phyloP scores from a whole-genome alignment of 2,113 vertebrate genomes.

The Podilymbus podiceps region DNA sequence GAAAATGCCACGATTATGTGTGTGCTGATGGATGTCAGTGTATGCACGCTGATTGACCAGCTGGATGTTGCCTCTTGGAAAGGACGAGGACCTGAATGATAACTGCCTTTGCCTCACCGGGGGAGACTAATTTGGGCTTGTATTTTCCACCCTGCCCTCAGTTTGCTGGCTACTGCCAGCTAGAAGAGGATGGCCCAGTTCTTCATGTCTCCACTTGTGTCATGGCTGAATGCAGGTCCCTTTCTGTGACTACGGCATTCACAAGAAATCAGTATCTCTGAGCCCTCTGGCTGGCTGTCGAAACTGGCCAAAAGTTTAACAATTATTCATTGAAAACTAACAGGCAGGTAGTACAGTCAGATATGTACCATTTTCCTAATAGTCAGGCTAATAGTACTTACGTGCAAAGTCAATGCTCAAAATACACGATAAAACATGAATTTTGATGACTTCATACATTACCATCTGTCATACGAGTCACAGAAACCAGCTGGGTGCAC shows the following conservation, averaged over 20 bases:
- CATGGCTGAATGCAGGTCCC: not conserved
- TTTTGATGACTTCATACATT: not conserved
- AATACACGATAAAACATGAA: not conserved
- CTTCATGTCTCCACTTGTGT: not conserved
- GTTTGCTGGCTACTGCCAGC: not conserved
- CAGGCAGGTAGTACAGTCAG: not conserved
- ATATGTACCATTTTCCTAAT: not conserved
- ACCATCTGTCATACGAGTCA: not conserved
- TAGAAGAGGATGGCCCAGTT: not conserved
- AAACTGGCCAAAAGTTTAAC: not conserved
- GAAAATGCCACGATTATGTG: no score
- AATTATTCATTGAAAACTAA: not conserved
- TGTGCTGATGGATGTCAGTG: not conserved
- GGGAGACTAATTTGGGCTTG: not conserved
- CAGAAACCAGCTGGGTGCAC: not conserved
- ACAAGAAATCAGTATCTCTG: not conserved
- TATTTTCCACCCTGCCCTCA: not conserved
- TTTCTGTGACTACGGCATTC: not conserved
- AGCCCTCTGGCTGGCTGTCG: not conserved
- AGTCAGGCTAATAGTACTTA: not conserved
- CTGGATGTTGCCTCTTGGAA: not conserved
- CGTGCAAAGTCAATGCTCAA: not conserved
- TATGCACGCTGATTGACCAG: not conserved
- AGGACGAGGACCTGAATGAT: not conserved
- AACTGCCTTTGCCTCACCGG: not conserved